A percentile compares a stretch with the other conserved stretches of the same genome.
Evolutionary conservation across 2,888 invertebrate species (phyloP).

Genomic region (Gisinianus flammeolus): DNA sequence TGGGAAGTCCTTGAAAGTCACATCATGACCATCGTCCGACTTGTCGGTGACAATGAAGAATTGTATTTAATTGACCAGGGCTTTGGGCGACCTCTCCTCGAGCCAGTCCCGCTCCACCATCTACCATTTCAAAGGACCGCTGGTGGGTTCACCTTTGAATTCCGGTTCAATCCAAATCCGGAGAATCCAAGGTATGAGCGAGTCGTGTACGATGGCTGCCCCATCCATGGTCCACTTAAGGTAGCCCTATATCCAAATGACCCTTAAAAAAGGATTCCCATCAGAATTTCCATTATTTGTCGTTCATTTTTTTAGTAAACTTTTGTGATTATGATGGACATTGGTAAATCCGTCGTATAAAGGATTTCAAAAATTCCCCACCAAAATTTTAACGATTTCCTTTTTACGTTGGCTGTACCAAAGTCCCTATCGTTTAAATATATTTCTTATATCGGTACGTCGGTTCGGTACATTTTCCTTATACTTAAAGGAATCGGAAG

Average conservation of each 20-base stretch:
- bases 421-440: too few relatives aligned
- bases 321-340: too few relatives aligned
- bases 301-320: too few relatives aligned
- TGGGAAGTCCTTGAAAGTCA: neutral
- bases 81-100: neutral
- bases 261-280: too few relatives aligned
- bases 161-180: neutral
- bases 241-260: too few relatives aligned
- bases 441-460: neutral
- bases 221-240: neutral
- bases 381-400: too few relatives aligned
- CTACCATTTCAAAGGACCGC: neutral
- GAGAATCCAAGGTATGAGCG: neutral
- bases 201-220: neutral
- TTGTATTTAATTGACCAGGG: neutral
- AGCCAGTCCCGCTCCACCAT: neutral
- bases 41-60: neutral
- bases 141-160: neutral
- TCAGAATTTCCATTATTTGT: too few relatives aligned
- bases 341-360: too few relatives aligned
- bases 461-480: neutral
- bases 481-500: neutral
- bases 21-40: neutral
- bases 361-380: too few relatives aligned
- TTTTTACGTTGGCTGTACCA: too few relatives aligned